Evolutionary conservation across 2,797 vertebrate species (phyloP).

Genomic region (Phrynocephalus forsythii): DNA sequence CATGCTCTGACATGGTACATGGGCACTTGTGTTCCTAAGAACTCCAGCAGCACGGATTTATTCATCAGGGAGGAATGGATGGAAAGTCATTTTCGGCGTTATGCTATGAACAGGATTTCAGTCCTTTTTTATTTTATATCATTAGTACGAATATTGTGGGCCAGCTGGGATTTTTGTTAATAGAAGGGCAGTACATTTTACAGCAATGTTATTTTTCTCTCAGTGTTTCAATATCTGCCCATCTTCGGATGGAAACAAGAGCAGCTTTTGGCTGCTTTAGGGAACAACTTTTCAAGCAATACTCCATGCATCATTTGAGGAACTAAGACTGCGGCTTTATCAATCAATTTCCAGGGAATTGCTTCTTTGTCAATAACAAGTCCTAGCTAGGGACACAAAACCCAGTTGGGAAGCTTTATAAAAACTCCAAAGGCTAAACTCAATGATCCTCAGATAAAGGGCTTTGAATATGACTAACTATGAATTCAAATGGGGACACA

Average conservation of each 20-base stretch:
- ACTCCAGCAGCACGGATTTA: too few relatives aligned
- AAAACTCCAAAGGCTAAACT: not conserved
- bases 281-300: not conserved
- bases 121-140: not conserved
- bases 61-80: too few relatives aligned
- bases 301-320: not conserved
- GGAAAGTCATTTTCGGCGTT: too few relatives aligned
- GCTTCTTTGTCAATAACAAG: not conserved
- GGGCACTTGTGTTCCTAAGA: too few relatives aligned
- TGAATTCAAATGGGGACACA: not conserved
- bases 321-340: not conserved
- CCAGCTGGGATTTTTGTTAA: not conserved
- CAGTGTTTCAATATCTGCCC: not conserved
- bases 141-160: not conserved
- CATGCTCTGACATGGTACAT: too few relatives aligned
- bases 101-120: not conserved
- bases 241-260: not conserved
- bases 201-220: not conserved
- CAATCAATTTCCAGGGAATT: not conserved
- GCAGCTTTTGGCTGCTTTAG: not conserved
- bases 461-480: not conserved
- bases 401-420: not conserved
- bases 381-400: not conserved
- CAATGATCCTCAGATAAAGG: not conserved
- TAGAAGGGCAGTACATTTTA: not conserved